Percentiles rank a stretch among this genome's conserved stretches.
phyloP scores from a whole-genome alignment of 2,888 invertebrate genomes.

The Nasonia oneida region DNA sequence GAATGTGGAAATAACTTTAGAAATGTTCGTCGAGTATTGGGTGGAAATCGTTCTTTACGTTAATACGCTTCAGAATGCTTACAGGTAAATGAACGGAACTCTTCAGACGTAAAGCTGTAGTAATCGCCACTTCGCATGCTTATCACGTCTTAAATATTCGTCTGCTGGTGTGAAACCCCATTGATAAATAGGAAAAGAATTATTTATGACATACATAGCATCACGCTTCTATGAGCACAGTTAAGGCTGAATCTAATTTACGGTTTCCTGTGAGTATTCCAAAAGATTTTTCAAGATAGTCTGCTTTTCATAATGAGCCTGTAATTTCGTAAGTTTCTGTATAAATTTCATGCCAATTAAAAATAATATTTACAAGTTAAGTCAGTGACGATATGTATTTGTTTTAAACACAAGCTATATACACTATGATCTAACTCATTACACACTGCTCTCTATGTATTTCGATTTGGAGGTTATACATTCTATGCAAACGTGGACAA shows the following conservation, averaged over 20 bases:
- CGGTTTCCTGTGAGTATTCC: background rate
- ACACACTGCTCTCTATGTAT: background rate
- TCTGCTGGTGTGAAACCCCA: background rate
- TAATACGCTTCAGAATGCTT: background rate
- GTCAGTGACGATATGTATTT: background rate
- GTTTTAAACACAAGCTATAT: background rate
- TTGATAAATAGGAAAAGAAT: background rate
- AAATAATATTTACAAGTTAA: background rate
- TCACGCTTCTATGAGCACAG: background rate
- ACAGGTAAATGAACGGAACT: background rate
- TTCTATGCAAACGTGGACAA: background rate
- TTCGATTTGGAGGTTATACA: background rate
- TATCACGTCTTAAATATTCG: background rate
- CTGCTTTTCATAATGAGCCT: background rate
- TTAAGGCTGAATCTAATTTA: background rate
- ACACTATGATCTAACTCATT: background rate
- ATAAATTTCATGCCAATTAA: background rate
- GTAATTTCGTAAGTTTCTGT: background rate
- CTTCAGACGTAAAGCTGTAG: background rate
- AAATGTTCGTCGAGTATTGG: background rate
- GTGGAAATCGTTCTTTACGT: background rate
- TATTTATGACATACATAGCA: constrained; percentile 1
- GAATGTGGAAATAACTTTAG: background rate
- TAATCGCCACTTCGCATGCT: background rate
- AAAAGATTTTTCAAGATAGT: background rate